Base-by-base conservation (phyloP, 1,140 invertebrate species). In the Zaprionus davidi region DNA sequence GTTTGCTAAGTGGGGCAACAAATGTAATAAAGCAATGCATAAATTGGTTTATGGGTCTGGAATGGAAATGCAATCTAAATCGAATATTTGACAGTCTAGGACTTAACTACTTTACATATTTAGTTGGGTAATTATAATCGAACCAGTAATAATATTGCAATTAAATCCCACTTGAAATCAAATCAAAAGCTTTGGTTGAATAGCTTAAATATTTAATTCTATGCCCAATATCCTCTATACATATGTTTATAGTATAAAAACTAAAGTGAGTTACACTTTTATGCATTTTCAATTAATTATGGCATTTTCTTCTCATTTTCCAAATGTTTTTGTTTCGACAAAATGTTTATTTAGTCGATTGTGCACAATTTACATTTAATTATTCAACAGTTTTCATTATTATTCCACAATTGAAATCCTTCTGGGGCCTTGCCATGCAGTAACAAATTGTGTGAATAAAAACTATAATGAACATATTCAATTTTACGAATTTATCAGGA, bases 381-480 rank as follows among this genome's bases (percentile, higher is more conserved):
- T 62, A 44, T 55, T 53, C n/a, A 64, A 71, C 12, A 51, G 62
- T 36, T 64, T 65, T 20, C 4, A 53, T 65, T 65, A 28, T 55
- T 31, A 15, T 55, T 65, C 11, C 20, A 51, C 41, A 46, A 46
- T 46, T 46, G 41, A 46, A 46, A 46, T 46, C n/a, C 41, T 46
- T 17, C 17, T 44, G 41, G 41, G n/a, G 41, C 41, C n/a, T 41
- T 41, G 13, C 13, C 5, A n/a, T 17, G 41, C n/a, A 46, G 41
- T 46, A 51, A 22, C 46, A 51, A 24, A 22, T 51, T 51, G 46
- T 46, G 11, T 51, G 20, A 2, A 24, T 24, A 51, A 51, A 51
- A 51, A 51, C 46, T 51, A 24, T 51, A 51, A 24, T 51, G 12
- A 2, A 46, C n/a, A 44, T 1, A 44, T 46, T 46, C 41, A 46